Base-by-base conservation (phyloP, 2,797 vertebrate species). In the Arctocebus calabarensis region DNA sequence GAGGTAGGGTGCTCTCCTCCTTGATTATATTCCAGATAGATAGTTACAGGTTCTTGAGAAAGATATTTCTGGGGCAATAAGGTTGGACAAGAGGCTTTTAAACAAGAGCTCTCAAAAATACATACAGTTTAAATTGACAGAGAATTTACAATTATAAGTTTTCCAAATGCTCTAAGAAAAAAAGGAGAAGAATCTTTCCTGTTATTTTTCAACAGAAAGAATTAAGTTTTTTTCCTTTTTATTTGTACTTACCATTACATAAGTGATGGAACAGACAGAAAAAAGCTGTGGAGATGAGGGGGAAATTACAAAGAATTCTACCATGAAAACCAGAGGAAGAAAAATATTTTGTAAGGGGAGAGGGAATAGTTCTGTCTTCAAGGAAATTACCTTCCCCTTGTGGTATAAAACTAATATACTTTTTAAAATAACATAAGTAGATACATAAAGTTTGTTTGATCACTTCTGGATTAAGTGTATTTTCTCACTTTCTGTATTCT, bases 121-220 rank as follows among this genome's bases (percentile, higher is more conserved):
- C 23, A 37, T 64, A 64, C 5, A 81, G 85, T 88, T 91, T 25
- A 84, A 94, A 94, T 22, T 91, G 55, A 82, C 2, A 81, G 59
- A 83, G 34, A 91, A 84, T 74, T 93, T 82, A 64, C 52, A 81
- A 29, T 84, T 73, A 13, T 20, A 32, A 79, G 57, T 88, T 79
- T 88, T 88, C 77, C 73, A 40, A 88, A 73, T 89, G 57, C 64
- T 75, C 27, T 83, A 81, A 85, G 34, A 43, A n/a, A 94, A 92
- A 14, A 64, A 68, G 29, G 55, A 37, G 27, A 86, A 61, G 84
- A 92, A 43, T 86, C 45, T 37, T 86, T 86, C 23, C 8, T 22
- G 7, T 71, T 73, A 71, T 84, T 84, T 84, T 88, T 88, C 34
- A 70, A 78, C 5, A 3, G 25, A 20, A 25, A 37, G 14, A n/a